These are phyloP conservation scores for Schizaphis graminum DNA, from an alignment of 2,888 invertebrate species.

Conservation along the genomic window DNA sequence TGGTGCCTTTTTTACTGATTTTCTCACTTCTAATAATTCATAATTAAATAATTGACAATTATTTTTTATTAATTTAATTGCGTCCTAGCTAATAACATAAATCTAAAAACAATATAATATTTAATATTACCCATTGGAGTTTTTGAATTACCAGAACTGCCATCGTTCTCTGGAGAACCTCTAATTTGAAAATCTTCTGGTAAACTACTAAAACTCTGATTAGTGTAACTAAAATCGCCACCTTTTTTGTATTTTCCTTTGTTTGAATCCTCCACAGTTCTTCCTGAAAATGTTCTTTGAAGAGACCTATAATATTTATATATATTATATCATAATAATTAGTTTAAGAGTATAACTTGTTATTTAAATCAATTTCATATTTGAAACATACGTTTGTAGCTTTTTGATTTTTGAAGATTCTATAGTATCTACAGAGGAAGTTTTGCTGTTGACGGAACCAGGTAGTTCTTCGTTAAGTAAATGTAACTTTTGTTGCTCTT, in stretches of 20 bases:
- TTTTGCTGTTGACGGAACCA: constrained; percentile 54
- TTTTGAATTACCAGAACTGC: constrained; percentile 1
- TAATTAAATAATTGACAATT: not conserved
- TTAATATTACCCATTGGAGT: constrained; percentile 24
- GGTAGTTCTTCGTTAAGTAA: constrained; percentile 74
- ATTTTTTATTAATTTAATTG: not conserved
- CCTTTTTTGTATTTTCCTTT: constrained; percentile 66
- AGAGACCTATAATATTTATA: constrained; percentile 54
- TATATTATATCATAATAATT: not conserved
- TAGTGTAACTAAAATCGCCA: constrained; percentile 67
- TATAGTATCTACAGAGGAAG: constrained; percentile 39
- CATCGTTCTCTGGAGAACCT: constrained; percentile 66
- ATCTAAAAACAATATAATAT: not conserved
- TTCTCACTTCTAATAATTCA: constrained; percentile 36
- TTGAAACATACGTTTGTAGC: constrained; percentile 64
- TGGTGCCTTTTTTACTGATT: constrained; percentile 66
- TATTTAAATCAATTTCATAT: not conserved
- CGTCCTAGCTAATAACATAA: not conserved
- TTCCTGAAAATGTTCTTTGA: constrained; percentile 66
- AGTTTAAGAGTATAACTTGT: not conserved
- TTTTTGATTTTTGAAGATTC: constrained; percentile 64
- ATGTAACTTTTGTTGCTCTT: constrained; percentile 82
- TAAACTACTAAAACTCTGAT: constrained; percentile 69
- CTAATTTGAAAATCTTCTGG: constrained; percentile 68
- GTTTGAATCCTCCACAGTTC: constrained; percentile 59